Evolutionary conservation across 2,113 vertebrate species (phyloP), one percentile per base, ranked within the genome.

Genomic region (Tragelaphus buxtoni): DNA sequence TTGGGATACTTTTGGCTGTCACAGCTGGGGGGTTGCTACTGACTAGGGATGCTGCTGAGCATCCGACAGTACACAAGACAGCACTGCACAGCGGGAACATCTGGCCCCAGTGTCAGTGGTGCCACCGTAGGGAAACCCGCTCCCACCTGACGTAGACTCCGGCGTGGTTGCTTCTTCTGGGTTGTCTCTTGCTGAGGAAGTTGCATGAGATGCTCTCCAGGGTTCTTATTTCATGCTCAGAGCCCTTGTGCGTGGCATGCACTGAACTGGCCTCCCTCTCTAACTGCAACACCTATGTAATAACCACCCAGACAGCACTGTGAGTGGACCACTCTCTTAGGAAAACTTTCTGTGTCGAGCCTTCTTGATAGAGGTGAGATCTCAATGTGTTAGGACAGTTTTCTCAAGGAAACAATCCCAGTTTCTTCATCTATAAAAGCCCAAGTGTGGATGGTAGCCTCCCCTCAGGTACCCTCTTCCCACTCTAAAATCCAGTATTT

Each of bases 351-450:
- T 53, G 0, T 56, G 12, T 81, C 12, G 22, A 45, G 35, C 76
- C 45, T 79, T 91, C 92, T 24, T 13, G 3, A 49, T 1, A 81
- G 80, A 63, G 30, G 65, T 60, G 61, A 81, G 74, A 55, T 39
- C 49, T 74, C 63, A 22, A 0, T 16, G 60, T 94, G 56, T 89
- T 80, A 32, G 26, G 26, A 74, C 30, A 91, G n/a, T 58, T 72
- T 94, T 85, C 60, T 90, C 49, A 88, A 90, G 81, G 60, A 92
- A 94, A 72, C 51, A 22, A 60, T 74, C 87, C 83, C 14, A 26
- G 9, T 90, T 74, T 95, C 84, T 90, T 72, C 82, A 85, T 84
- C 92, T 90, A 39, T 92, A 24, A 88, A 96, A 96, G 56, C 39
- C 30, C 69, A 55, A 8, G 6, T 65, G 42, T 74, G 22, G 35